Evolutionary conservation across 2,797 vertebrate genomes (phyloP).

Genomic region (Monodelphis domestica): DNA sequence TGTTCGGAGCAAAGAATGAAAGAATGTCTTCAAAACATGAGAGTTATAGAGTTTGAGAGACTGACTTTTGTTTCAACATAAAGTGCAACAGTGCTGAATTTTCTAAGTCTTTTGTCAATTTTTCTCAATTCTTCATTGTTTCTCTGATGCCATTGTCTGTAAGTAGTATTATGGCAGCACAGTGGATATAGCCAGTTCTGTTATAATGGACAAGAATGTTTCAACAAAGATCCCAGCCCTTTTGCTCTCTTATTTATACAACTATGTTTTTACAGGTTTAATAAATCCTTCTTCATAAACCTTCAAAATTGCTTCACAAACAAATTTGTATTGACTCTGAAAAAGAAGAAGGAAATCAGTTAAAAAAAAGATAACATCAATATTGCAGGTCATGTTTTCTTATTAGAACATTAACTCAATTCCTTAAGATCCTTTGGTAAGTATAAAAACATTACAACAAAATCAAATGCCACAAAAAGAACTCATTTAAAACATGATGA

Average conservation of each 20-base stretch:
- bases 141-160: conserved; percentile 81
- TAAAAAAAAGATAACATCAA: conserved; percentile 48
- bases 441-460: neutral
- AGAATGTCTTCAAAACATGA: conserved; percentile 85
- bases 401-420: neutral
- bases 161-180: conserved; percentile 81
- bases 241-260: conserved; percentile 88
- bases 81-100: conserved; percentile 99
- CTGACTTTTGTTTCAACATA: conserved; percentile 92
- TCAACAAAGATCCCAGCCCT: conserved; percentile 76
- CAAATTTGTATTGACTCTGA: conserved; percentile 99
- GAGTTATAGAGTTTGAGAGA: conserved; percentile 87
- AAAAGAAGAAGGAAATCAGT: conserved; percentile 71
- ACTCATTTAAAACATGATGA: neutral
- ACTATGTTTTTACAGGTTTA: conserved; percentile 88
- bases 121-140: conserved; percentile 84
- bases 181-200: conserved; percentile 76
- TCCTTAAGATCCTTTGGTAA: neutral
- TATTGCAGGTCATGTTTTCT: neutral
- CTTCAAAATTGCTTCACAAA: conserved; percentile 98
- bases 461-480: neutral
- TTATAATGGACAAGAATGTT: conserved; percentile 76
- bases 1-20: conserved; percentile 86
- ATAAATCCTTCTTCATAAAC: conserved; percentile 96
- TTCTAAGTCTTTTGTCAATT: conserved; percentile 87